These are phyloP conservation scores for Hofmannophila pseudospretella DNA, from an alignment of 2,888 invertebrate species.

Conservation along the genomic window DNA sequence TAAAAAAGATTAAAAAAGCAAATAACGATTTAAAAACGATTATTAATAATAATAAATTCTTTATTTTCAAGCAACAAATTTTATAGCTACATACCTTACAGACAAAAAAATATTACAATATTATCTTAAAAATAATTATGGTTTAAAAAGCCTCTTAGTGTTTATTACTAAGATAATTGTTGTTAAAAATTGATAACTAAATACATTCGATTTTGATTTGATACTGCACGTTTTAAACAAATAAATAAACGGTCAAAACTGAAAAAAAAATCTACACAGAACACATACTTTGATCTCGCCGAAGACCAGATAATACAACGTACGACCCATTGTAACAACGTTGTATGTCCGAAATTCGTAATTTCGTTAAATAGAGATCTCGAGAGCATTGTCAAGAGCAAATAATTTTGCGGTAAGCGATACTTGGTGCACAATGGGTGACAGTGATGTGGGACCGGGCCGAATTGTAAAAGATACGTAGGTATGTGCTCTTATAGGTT, in stretches of 20 bases:
- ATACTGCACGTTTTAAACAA: too few relatives aligned
- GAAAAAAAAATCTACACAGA: constrained; percentile 1
- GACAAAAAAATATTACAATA: too few relatives aligned
- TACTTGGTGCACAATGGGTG: constrained; percentile 59
- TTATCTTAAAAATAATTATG: too few relatives aligned
- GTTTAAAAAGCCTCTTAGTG: too few relatives aligned
- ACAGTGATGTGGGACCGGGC: constrained; percentile 55
- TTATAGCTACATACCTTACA: too few relatives aligned
- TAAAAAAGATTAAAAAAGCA: too few relatives aligned
- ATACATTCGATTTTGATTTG: too few relatives aligned
- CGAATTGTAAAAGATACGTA: constrained; percentile 26
- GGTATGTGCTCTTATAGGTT: background rate
- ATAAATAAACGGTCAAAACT: background rate
- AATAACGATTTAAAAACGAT: too few relatives aligned
- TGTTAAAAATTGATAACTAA: too few relatives aligned
- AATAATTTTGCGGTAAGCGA: constrained; percentile 75
- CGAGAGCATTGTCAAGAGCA: constrained; percentile 49
- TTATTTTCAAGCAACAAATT: too few relatives aligned
- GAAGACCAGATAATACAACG: constrained; percentile 20
- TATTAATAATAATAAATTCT: too few relatives aligned
- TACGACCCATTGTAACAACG: constrained; percentile 30
- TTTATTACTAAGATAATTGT: too few relatives aligned
- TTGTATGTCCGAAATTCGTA: constrained; percentile 49
- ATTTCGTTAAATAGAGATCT: constrained; percentile 73
- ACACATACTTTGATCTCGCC: constrained; percentile 42